Base-by-base conservation (phyloP, 2,888 invertebrate genomes). In the Uloborus plumipes region DNA sequence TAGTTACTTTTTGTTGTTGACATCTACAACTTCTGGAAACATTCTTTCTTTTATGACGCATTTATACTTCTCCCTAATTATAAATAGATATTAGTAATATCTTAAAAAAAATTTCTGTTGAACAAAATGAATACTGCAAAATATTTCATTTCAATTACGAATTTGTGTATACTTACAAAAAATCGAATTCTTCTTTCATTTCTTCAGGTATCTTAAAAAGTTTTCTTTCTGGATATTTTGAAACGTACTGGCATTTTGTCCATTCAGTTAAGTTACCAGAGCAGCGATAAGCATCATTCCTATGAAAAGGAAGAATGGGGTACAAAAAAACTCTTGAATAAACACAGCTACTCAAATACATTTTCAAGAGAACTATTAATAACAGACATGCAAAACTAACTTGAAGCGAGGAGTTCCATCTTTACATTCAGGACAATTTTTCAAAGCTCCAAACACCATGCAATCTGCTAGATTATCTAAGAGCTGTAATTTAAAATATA, bases 361-460 rank as follows among this genome's bases (percentile, higher is more conserved):
- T 18, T 39, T 50, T 70, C 16, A 50, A 15, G 9, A 20, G 20
- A 22, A 51, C 16, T 67, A 26, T 26, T 26, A 16, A 49, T 51
- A n/a, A 51, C 18, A n/a, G 20, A 39, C n/a, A 16, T 64, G 13
- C 47, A 53, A 62, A 47, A 65, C 87, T 85, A 86, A 90, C 89
- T 88, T 88, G 87, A 89, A 91, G 31, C 87, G 87, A 53, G 90
- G 91, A 87, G 95, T 94, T 0, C 95, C 95, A 1, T 90, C 89
- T 70, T 92, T 91, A 88, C 99, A 99, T 86, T 94, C 93, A 0
- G 92, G 89, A 87, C 99, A 99, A 0, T 92, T 92, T 82, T 91
- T 89, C 3, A 96, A 90, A 2, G 93, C 92, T 49, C 99, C 99
- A 90, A 99, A 99, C 0, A 93, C 92, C 92, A 99, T 93, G 50